Percentiles rank a stretch among this genome's conserved stretches.
Conservation (phyloP, 2,888 invertebrate species). For the Brachyptera putata region DNA sequence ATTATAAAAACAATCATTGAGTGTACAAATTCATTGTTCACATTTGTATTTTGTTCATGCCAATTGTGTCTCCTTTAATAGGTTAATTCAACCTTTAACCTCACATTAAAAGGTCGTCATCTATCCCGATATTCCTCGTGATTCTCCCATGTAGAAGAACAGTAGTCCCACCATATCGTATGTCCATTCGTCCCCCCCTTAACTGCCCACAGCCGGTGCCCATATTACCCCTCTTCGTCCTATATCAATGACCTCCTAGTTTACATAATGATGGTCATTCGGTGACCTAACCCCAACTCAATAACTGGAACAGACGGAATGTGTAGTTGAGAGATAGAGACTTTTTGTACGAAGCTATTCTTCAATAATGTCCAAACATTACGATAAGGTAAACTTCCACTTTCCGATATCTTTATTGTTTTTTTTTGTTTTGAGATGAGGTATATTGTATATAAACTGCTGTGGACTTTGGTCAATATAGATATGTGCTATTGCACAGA, state of each 20-base stretch:
- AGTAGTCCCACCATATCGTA: no score
- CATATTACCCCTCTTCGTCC: background rate
- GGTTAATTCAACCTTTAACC: no score
- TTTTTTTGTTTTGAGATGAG: background rate
- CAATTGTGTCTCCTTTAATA: no score
- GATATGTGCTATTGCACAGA: background rate
- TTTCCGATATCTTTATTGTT: background rate
- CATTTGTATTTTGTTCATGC: no score
- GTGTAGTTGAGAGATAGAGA: background rate
- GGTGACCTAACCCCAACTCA: slow-evolving; percentile 4
- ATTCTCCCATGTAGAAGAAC: no score
- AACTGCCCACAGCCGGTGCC: slow-evolving; percentile 7
- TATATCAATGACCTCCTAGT: slow-evolving; percentile 24
- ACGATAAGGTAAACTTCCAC: background rate
- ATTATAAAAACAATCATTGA: no score
- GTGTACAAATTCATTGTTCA: no score
- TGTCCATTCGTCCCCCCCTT: no score
- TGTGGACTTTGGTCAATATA: background rate
- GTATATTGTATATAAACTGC: background rate
- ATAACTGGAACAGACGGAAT: slow-evolving; percentile 2
- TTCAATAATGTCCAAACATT: background rate
- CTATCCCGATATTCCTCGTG: no score
- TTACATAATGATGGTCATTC: slow-evolving; percentile 28
- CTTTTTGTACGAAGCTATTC: background rate
- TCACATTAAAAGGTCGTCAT: no score